Evolutionary conservation across 2,888 invertebrate genomes (phyloP).

Genomic region (Ephialtes manifestator): DNA sequence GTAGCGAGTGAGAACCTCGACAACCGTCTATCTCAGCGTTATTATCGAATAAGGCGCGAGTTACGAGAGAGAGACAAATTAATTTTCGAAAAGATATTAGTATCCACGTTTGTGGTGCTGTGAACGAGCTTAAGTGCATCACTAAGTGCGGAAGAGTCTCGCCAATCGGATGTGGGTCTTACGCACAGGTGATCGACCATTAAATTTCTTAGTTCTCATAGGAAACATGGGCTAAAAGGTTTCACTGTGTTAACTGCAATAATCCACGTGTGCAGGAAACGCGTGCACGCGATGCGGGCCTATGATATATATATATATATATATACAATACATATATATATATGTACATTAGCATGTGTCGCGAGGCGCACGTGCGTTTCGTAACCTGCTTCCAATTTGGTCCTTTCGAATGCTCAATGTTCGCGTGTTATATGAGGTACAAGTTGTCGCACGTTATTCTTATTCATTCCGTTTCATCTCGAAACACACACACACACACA

Average conservation of each 20-base stretch:
- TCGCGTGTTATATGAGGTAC: too few species aligned
- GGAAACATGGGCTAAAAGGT: constrained; percentile 39
- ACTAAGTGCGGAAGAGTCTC: constrained; percentile 23
- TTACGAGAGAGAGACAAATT: constrained; percentile 35
- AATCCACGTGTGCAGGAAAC: constrained; percentile 68
- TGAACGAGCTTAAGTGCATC: neutral
- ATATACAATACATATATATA: too few species aligned
- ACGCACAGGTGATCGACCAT: constrained; percentile 1
- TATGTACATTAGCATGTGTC: too few species aligned
- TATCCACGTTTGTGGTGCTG: neutral
- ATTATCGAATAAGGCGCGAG: constrained; percentile 51
- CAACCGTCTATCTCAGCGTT: constrained; percentile 61
- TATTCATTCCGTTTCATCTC: too few species aligned
- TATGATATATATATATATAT: neutral
- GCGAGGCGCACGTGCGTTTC: too few species aligned
- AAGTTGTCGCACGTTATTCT: too few species aligned
- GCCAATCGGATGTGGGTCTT: constrained; percentile 41
- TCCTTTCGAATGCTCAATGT: too few species aligned
- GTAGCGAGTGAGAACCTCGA: constrained; percentile 67
- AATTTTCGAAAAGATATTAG: constrained; percentile 9
- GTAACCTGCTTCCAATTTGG: too few species aligned
- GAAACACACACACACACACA: too few species aligned
- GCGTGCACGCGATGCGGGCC: constrained; percentile 65
- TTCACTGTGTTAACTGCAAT: neutral
- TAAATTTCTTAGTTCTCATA: constrained; percentile 32